These are phyloP conservation scores for Hippocampus kuda DNA, from an alignment of 2,797 vertebrate species.

Conservation along the genomic window DNA sequence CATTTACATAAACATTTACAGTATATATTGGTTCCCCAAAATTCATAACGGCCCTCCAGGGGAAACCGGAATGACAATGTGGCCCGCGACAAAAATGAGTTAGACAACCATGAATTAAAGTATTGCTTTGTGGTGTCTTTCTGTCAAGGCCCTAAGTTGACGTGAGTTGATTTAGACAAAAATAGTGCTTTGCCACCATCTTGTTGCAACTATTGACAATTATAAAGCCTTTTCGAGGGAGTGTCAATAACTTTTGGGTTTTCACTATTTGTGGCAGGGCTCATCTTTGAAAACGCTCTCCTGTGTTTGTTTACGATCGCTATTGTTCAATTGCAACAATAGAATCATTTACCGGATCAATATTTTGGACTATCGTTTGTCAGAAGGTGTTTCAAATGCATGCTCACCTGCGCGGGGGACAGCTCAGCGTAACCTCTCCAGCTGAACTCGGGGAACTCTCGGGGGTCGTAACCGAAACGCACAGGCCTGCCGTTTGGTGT, in stretches of 20 bases:
- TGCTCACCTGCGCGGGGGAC: slow-evolving; percentile 76
- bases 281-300: not conserved
- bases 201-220: not conserved
- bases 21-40: too few species aligned
- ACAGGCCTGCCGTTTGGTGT: slow-evolving; percentile 65
- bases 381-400: not conserved
- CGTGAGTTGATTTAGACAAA: not conserved
- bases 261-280: not conserved
- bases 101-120: too few species aligned
- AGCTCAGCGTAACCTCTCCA: slow-evolving; percentile 87
- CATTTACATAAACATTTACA: too few species aligned
- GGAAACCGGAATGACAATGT: too few species aligned
- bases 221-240: not conserved
- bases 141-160: not conserved
- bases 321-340: too few species aligned
- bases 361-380: not conserved
- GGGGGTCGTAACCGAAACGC: slow-evolving; percentile 76
- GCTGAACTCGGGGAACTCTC: slow-evolving; percentile 80
- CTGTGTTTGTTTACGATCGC: not conserved
- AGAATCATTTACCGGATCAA: not conserved
- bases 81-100: too few species aligned
- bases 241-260: not conserved
- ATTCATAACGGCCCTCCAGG: too few species aligned
- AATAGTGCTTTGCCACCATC: not conserved
- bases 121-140: too few species aligned